Conservation (phyloP, 1,140 invertebrate species). For the Bombus waltoni region DNA sequence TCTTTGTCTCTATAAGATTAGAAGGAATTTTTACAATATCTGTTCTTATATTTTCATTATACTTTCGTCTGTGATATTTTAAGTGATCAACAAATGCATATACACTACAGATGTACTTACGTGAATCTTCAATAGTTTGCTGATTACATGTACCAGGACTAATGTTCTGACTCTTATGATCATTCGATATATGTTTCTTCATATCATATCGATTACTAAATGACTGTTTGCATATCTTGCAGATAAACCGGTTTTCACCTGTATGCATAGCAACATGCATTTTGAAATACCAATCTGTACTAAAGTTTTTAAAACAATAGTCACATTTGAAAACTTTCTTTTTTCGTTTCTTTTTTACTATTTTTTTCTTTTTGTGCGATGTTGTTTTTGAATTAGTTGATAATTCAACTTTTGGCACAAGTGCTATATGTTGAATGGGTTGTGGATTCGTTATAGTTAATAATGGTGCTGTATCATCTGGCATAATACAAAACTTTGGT, state of each 20-base stretch:
- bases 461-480: slow-evolving; percentile 60
- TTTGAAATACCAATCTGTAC: slow-evolving; percentile 79
- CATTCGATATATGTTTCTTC: slow-evolving; percentile 72
- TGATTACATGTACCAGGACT: slow-evolving; percentile 49
- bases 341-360: slow-evolving; percentile 29
- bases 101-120: neutral
- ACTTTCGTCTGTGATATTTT: slow-evolving; percentile 46
- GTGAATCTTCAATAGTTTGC: neutral
- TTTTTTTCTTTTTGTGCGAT: slow-evolving; percentile 15
- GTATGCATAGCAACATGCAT: slow-evolving; percentile 77
- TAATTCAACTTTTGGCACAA: slow-evolving; percentile 24
- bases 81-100: slow-evolving; percentile 25
- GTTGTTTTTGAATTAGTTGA: neutral
- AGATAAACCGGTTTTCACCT: slow-evolving; percentile 72
- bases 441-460: slow-evolving; percentile 18
- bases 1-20: neutral
- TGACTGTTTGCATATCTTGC: slow-evolving; percentile 71
- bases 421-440: slow-evolving; percentile 4
- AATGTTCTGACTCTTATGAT: slow-evolving; percentile 67
- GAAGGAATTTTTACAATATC: neutral
- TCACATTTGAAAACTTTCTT: slow-evolving; percentile 73
- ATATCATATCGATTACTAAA: slow-evolving; percentile 73
- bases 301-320: slow-evolving; percentile 76
- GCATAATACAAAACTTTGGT: slow-evolving; percentile 78
- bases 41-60: slow-evolving; percentile 6